These are phyloP conservation scores for Drosophila rubida DNA, from an alignment of 2,888 invertebrate species.

Conservation along the genomic window DNA sequence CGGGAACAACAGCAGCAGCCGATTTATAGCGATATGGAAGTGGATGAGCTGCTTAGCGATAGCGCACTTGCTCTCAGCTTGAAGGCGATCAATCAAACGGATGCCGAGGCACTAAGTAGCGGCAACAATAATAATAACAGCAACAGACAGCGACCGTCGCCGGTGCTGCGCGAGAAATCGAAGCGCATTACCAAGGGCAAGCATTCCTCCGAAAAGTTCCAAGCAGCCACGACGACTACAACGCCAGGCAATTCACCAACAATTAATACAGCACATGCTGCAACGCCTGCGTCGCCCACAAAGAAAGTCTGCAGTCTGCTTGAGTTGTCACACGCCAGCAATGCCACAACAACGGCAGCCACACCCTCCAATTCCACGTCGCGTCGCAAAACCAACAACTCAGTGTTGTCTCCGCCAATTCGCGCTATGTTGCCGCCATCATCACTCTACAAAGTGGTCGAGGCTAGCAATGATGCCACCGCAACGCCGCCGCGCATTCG, in stretches of 20 bases:
- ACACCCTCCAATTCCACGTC: slow-evolving; percentile 43
- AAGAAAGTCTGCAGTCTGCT: slow-evolving; percentile 52
- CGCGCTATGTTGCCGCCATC: slow-evolving; percentile 83
- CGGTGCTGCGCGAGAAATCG: slow-evolving; percentile 79
- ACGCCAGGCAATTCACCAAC: slow-evolving; percentile 17
- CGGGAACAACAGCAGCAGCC: slow-evolving; percentile 78
- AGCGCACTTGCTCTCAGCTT: slow-evolving; percentile 39
- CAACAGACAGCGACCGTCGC: slow-evolving; percentile 63
- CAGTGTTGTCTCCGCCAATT: slow-evolving; percentile 80
- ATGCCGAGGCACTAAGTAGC: slow-evolving; percentile 62
- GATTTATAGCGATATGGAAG: slow-evolving; percentile 73
- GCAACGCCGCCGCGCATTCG: slow-evolving; percentile 55
- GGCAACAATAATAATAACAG: slow-evolving; percentile 64
- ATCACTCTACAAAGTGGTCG: slow-evolving; percentile 83
- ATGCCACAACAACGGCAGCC: slow-evolving; percentile 41
- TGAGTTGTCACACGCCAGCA: slow-evolving; percentile 54
- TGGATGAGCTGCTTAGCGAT: slow-evolving; percentile 70
- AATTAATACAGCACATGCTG: background rate
- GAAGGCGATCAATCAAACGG: slow-evolving; percentile 19
- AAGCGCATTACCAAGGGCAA: slow-evolving; percentile 82
- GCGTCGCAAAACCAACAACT: slow-evolving; percentile 64
- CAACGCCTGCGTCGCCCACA: slow-evolving; percentile 30
- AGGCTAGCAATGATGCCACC: slow-evolving; percentile 61
- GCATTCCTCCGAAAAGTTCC: slow-evolving; percentile 82
- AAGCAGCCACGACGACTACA: slow-evolving; percentile 35